Conservation (phyloP, 2,113 vertebrate genomes). For the Phaetusa simplex region DNA sequence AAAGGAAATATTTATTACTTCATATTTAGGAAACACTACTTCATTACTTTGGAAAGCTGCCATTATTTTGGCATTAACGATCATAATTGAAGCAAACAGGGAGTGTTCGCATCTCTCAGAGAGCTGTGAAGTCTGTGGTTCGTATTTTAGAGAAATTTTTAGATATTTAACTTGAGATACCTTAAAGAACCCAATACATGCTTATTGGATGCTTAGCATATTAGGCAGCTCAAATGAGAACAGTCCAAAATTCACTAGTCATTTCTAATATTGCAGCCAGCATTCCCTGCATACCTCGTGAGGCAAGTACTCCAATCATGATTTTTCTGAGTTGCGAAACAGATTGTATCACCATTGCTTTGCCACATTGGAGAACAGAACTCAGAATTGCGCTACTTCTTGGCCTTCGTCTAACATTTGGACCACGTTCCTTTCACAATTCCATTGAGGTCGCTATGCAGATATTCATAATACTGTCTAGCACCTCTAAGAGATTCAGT, state of each 20-base stretch:
- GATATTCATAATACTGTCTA: neutral
- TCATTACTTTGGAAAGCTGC: conserved; percentile 4
- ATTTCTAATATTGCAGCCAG: neutral
- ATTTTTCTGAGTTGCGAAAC: neutral
- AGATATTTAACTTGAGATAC: neutral
- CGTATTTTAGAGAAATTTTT: neutral
- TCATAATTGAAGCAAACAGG: neutral
- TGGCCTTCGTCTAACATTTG: neutral
- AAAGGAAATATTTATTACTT: conserved; percentile 40
- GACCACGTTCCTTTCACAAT: neutral
- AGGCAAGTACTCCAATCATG: neutral
- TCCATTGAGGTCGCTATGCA: neutral
- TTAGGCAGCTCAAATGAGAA: neutral
- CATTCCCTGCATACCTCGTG: neutral
- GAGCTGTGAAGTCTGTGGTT: neutral
- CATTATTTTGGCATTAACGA: neutral
- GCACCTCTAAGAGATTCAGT: neutral
- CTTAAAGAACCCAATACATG: neutral
- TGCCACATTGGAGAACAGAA: neutral
- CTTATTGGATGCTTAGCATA: neutral
- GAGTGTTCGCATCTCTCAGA: neutral
- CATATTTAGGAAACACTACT: conserved; percentile 14
- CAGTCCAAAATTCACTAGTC: neutral
- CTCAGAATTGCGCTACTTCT: neutral
- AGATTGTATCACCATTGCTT: neutral